These are phyloP conservation scores for Platichthys flesus DNA, from an alignment of 2,113 vertebrate genomes.

Conservation along the genomic window DNA sequence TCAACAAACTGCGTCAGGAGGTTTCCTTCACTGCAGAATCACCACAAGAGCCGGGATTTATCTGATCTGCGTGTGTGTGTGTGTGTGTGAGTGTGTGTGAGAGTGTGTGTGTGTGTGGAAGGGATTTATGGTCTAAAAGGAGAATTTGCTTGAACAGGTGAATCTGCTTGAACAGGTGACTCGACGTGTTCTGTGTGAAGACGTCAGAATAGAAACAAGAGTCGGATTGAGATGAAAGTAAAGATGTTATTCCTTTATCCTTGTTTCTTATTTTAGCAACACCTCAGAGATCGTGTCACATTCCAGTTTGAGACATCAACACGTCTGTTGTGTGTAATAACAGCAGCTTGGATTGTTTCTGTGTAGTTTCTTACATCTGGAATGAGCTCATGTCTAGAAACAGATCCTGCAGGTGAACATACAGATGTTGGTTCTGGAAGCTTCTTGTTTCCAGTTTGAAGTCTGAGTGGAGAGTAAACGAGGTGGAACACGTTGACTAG, in stretches of 20 bases:
- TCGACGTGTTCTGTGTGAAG: background rate
- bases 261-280: background rate
- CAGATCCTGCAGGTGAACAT: too few relatives aligned
- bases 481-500: too few relatives aligned
- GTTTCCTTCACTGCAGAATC: slow-evolving; percentile 19
- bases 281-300: background rate
- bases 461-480: too few relatives aligned
- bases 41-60: background rate
- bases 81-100: background rate
- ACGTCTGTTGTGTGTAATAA: background rate
- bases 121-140: background rate
- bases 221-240: background rate
- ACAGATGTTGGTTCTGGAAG: too few relatives aligned
- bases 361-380: too few relatives aligned
- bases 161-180: slow-evolving; percentile 7
- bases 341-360: too few relatives aligned
- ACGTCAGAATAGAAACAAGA: background rate
- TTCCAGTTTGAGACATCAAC: background rate
- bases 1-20: slow-evolving; percentile 9
- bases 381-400: too few relatives aligned
- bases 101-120: background rate
- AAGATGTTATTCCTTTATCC: slow-evolving; percentile 5
- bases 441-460: too few relatives aligned
- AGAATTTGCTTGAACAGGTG: slow-evolving; percentile 18
- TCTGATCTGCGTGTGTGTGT: background rate